Conservation (phyloP, 2,797 vertebrate species). For the Cetoscarus ocellatus region DNA sequence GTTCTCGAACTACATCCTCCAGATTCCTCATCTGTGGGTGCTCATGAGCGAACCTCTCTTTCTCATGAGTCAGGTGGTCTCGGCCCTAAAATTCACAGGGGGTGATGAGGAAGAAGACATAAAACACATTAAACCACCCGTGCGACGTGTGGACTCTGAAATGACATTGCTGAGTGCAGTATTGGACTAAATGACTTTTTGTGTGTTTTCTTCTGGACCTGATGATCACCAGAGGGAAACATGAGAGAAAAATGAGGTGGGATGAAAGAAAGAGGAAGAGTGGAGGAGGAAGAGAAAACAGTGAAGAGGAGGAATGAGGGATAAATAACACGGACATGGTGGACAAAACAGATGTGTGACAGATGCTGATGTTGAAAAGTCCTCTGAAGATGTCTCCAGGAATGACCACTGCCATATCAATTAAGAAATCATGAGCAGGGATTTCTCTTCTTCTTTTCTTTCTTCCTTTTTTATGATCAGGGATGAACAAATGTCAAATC, state of each 20-base stretch:
- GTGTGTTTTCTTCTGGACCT: too few species aligned
- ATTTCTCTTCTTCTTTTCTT: too few species aligned
- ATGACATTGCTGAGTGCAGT: background rate
- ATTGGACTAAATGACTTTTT: background rate
- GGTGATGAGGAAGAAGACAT: conserved; percentile 12
- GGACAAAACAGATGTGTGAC: conserved; percentile 52
- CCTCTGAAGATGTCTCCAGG: conserved; percentile 14
- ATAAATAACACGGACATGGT: conserved; percentile 27
- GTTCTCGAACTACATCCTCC: conserved; percentile 88
- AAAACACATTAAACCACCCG: conserved; percentile 12
- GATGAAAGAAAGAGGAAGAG: conserved; percentile 3
- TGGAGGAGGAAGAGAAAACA: background rate
- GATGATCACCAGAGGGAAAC: conserved; percentile 4
- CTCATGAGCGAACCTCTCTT: conserved; percentile 91
- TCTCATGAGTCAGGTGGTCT: conserved; percentile 92
- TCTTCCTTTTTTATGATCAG: background rate
- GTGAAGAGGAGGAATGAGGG: conserved; percentile 22
- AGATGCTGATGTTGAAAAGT: conserved; percentile 23
- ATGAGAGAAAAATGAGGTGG: conserved; percentile 5
- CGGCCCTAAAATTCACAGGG: conserved; percentile 84
- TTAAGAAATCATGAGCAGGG: conserved; percentile 14
- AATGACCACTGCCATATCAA: conserved; percentile 24
- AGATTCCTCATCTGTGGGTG: conserved; percentile 91
- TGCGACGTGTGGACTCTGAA: background rate
- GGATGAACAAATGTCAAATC: conserved; percentile 13